Base-by-base conservation (phyloP, 2,797 vertebrate genomes). In the Sebastes iracundus region DNA sequence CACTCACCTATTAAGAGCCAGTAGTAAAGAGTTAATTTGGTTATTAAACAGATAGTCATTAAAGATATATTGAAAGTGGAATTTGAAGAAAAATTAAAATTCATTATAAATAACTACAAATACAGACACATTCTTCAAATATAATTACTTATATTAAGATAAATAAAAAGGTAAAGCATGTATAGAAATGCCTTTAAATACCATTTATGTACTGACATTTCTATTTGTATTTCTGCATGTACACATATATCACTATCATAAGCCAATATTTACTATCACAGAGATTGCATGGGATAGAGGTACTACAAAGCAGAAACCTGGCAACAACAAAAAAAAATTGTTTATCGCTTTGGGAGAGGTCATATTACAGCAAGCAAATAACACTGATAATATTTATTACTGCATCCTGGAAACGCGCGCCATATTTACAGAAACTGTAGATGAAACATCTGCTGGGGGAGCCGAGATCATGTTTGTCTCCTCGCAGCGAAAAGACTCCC, bases 341-440 rank as follows among this genome's bases (percentile, higher is more conserved):
- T 81, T 81, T 84, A 67, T 66, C n/a, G 12, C 35, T 80, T 82
- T 69, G 58, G 56, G 78, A 70, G 55, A 65, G 83, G 71, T 82
- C 62, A 72, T 35, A 65, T 80, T 76, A 65, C 73, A 73, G 56
- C 67, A 9, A 72, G 80, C 55, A 78, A 83, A 90, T 76, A 81
- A 60, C 10, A 46, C 69, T 5, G 63, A 67, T 75, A 77, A 79
- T 88, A 83, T 86, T 75, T 86, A 86, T 75, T 28, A 55, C 79
- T 63, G 62, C 32, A 27, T 67, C 60, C 74, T 75, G 72, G 78
- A 82, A 81, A 38, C 5, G 62, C 16, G 23, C 61, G 63, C 23
- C 35, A 56, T 76, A 83, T 91, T 86, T 88, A 80, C 85, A 77
- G 52, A 81, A 74, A 61, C 53, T 59, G 55, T 18, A 66, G 58